phyloP scores from a whole-genome alignment of 2,888 invertebrate species.

The Pimpla rufipes region DNA sequence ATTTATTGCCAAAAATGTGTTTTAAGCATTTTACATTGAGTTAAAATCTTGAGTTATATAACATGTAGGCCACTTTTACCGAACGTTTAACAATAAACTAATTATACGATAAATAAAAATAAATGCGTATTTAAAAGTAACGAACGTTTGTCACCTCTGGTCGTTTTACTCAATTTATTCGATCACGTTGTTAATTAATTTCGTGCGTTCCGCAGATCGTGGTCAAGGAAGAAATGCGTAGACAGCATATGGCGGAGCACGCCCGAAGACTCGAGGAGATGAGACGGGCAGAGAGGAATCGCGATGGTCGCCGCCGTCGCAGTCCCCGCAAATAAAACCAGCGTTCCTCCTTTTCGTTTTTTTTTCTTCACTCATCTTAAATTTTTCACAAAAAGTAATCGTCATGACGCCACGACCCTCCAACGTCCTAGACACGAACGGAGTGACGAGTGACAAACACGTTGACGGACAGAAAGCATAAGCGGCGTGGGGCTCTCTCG shows the following conservation, averaged over 20 bases:
- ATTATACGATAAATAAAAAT: too few species aligned
- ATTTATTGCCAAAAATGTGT: too few species aligned
- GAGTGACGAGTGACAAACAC: constrained; percentile 12
- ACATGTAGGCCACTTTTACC: too few species aligned
- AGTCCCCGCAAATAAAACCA: constrained; percentile 77
- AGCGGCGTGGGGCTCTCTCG: background rate
- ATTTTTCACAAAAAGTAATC: constrained; percentile 11
- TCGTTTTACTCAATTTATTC: too few species aligned
- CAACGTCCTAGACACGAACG: constrained; percentile 14
- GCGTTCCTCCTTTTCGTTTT: constrained; percentile 61
- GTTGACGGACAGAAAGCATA: constrained; percentile 7
- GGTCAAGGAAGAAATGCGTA: constrained; percentile 94
- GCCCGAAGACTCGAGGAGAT: constrained; percentile 92
- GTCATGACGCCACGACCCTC: constrained; percentile 13
- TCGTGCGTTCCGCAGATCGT: constrained; percentile 89
- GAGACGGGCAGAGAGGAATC: constrained; percentile 86
- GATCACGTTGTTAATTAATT: constrained; percentile 3
- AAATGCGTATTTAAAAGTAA: too few species aligned
- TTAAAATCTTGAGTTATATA: too few species aligned
- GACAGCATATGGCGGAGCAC: constrained; percentile 95
- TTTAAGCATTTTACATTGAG: too few species aligned
- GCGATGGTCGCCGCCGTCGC: constrained; percentile 83
- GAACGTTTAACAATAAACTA: too few species aligned
- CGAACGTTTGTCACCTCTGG: too few species aligned
- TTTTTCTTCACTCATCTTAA: constrained; percentile 23